Base-by-base conservation (phyloP, 2,888 invertebrate genomes). In the Flexamia atlantica region DNA sequence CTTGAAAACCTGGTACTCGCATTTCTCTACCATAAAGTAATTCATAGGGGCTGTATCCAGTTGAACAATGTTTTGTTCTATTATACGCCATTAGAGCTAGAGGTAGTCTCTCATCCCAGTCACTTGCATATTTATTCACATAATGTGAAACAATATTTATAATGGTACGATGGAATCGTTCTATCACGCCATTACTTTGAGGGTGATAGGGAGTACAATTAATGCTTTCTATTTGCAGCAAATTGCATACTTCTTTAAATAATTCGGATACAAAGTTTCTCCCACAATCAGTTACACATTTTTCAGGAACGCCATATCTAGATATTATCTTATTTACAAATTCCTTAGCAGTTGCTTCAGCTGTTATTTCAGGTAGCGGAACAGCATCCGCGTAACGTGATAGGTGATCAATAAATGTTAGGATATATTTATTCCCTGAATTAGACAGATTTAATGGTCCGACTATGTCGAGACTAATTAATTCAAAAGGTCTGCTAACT, bases 81-180 rank as follows among this genome's bases (percentile, higher is more conserved):
- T 46, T 12, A 12, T 46, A 46, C 17, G 14, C 46, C 46, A 46
- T 46, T n/a, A 46, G 7, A 17, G n/a, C n/a, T 17, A 46, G 7
- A 12, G 46, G 46, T 9, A 36, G 36, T 9, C 4, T 4, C 12
- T 46, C 46, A 17, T 57, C 57, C 23, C 57, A 23, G 9, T 36
- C 36, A 36, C 9, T 64, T 20, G 9, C 23, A 50, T 50, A 10
- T n/a, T 12, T 14, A 17, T 50, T 87, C 12, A 89, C 88, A 79
- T 86, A 89, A 81, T 88, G 88, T 84, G 88, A 87, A 0, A 90
- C 53, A 82, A 88, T 89, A 28, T 89, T 88, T 5, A 85, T 86
- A 42, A 89, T 70, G 0, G 88, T 89, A n/a, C 86, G 46, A 81
- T 90, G 89, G 42, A 86, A 87, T 30, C 89, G 84, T 85, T 89